Conservation (phyloP, 92 coral and sea anemone genomes). For the Micromussa lordhowensis region DNA sequence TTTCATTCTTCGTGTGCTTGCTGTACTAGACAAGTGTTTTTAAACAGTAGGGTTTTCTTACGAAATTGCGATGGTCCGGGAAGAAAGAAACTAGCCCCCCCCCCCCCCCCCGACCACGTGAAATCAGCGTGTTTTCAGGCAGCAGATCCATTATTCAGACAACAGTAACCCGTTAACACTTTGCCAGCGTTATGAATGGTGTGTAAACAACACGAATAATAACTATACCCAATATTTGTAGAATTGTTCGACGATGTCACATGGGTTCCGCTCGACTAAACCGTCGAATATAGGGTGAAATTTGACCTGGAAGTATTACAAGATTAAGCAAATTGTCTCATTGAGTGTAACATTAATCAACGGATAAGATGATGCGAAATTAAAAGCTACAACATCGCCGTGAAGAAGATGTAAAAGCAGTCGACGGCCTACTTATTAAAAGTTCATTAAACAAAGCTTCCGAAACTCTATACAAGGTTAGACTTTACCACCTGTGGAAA, state of each 20-base stretch:
- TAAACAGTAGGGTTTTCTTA: neutral
- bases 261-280: conserved; percentile 16
- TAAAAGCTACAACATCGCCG: neutral
- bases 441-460: neutral
- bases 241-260: neutral
- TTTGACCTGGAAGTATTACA: neutral
- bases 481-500: conserved; percentile 22
- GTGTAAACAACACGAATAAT: conserved; percentile 1
- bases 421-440: neutral
- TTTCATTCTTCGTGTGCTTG: neutral
- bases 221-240: neutral
- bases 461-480: neutral
- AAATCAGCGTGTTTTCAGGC: conserved; percentile 10
- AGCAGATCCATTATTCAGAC: conserved; percentile 12
- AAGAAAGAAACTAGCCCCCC: neutral
- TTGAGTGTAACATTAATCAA: neutral
- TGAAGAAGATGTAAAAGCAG: neutral
- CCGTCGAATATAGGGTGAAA: neutral
- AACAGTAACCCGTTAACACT: neutral
- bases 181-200: neutral
- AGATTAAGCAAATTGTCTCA: conserved; percentile 8
- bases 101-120: conserved; percentile 15
- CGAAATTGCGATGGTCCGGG: neutral
- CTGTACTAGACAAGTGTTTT: neutral
- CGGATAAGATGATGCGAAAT: neutral